Percentiles rank a stretch among this genome's conserved stretches.
Conservation (phyloP, 1,140 invertebrate genomes). For the Sesamia nonagrioides region DNA sequence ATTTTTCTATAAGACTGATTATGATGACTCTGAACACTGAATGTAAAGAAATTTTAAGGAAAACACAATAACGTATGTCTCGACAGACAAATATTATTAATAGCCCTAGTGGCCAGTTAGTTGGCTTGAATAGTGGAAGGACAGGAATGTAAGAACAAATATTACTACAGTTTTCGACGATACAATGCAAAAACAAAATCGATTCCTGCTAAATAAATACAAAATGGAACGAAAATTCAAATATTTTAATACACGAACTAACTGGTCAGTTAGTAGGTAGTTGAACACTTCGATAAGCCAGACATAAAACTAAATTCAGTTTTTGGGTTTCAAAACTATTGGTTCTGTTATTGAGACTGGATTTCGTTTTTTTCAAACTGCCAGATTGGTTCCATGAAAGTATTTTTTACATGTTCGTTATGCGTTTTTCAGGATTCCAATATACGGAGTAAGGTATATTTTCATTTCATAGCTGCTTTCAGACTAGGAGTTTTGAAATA, state of each 20-base stretch:
- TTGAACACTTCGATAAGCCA: background rate
- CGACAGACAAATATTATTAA: no score
- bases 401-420: background rate
- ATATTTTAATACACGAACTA: background rate
- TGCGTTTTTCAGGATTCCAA: background rate
- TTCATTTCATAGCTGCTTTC: background rate
- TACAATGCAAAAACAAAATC: no score
- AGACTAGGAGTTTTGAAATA: background rate
- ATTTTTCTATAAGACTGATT: no score
- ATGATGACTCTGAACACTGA: no score
- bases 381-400: background rate
- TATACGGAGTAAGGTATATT: background rate
- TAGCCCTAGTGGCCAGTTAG: no score
- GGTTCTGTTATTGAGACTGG: background rate
- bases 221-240: background rate
- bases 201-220: background rate
- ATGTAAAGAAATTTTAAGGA: no score
- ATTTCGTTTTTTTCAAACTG: background rate
- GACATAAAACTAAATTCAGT: conserved; percentile 7
- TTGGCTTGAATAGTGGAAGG: no score
- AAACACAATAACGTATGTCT: no score
- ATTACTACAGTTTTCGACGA: no score
- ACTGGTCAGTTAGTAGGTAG: conserved; percentile 12
- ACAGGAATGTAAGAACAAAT: no score
- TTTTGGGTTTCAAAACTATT: conserved; percentile 16